These are phyloP conservation scores for Neotoxoptera formosana DNA, from an alignment of 1,140 invertebrate genomes.

Conservation along the genomic window DNA sequence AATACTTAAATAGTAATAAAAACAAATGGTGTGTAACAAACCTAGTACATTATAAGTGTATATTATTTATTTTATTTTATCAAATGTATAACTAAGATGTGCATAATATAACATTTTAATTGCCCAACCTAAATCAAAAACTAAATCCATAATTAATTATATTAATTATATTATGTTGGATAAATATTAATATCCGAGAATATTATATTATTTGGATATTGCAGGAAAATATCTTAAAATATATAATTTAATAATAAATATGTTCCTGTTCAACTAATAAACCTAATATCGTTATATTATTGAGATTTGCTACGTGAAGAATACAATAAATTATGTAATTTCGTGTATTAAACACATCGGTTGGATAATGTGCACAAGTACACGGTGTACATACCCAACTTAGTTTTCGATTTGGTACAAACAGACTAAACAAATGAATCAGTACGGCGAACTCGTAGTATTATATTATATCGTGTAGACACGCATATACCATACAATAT, in stretches of 20 bases:
- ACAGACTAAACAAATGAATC: conserved; percentile 38
- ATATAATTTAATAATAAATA: background rate
- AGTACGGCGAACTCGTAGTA: conserved; percentile 1
- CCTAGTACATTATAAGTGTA: background rate
- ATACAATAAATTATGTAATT: background rate
- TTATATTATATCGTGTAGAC: background rate
- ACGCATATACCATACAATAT: background rate
- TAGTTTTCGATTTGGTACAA: background rate
- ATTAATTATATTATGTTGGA: background rate
- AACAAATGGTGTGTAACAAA: background rate
- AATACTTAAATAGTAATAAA: background rate
- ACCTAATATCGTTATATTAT: background rate
- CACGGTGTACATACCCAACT: background rate
- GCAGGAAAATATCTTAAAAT: no score
- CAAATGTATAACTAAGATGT: background rate
- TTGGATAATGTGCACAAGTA: background rate
- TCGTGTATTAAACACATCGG: background rate
- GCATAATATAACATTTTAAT: background rate
- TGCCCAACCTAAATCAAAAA: background rate
- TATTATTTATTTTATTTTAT: conserved; percentile 8
- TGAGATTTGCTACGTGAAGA: background rate
- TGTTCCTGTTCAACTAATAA: background rate
- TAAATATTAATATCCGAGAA: no score
- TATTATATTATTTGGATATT: no score
- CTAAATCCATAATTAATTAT: background rate